These are phyloP conservation scores for Eupelmus urozonus DNA, from an alignment of 2,888 invertebrate genomes.

Conservation along the genomic window DNA sequence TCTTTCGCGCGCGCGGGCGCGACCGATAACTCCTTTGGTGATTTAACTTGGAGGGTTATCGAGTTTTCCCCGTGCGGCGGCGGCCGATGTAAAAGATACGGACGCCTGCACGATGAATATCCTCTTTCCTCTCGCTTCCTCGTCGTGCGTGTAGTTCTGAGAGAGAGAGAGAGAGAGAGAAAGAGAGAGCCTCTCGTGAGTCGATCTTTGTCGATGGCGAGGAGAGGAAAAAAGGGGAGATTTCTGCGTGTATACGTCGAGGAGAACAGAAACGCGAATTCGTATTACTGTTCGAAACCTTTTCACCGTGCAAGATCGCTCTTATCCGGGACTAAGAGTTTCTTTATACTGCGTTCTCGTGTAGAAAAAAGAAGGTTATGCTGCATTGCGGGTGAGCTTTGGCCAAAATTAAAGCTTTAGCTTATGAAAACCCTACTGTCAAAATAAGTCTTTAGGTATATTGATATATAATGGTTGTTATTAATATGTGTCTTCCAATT, in stretches of 20 bases:
- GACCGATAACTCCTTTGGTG: slow-evolving; percentile 62
- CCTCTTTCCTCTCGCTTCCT: slow-evolving; percentile 35
- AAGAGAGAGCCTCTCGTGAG: not conserved
- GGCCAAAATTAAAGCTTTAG: not conserved
- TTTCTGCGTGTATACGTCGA: not conserved
- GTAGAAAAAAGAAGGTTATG: not conserved
- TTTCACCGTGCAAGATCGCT: slow-evolving; percentile 5
- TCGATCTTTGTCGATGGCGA: not conserved
- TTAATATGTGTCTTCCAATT: too few species aligned
- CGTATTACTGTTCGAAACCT: not conserved
- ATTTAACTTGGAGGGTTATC: slow-evolving; percentile 63
- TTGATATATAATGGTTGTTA: too few species aligned
- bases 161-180: not conserved
- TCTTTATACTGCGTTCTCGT: not conserved
- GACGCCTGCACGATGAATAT: slow-evolving; percentile 55
- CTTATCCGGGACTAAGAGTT: slow-evolving; percentile 8
- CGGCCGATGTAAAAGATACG: slow-evolving; percentile 64
- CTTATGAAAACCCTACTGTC: too few species aligned
- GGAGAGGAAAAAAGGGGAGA: too few species aligned
- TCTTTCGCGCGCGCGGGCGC: slow-evolving; percentile 48
- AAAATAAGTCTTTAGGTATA: too few species aligned
- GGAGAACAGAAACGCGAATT: slow-evolving; percentile 25
- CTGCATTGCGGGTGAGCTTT: not conserved
- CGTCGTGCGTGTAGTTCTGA: not conserved
- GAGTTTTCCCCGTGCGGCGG: slow-evolving; percentile 63